A percentile compares a stretch with the other conserved stretches of the same genome.
Conservation (phyloP, 2,888 invertebrate genomes). For the Apotomis betuletana region DNA sequence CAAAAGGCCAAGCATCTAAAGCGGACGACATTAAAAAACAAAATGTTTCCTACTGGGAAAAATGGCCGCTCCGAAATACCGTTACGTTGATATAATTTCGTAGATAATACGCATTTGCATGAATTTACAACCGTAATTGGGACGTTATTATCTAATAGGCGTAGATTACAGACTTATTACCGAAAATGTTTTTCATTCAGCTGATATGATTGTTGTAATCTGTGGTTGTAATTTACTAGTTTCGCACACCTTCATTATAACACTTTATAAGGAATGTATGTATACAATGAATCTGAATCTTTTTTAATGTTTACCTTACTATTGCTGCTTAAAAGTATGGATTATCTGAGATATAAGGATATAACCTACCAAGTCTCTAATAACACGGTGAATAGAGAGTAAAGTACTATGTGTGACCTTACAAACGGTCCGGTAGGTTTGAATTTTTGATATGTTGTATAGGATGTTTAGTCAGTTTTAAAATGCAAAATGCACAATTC, state of each 20-base stretch:
- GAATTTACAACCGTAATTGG: conserved; percentile 34
- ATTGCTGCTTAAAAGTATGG: no score
- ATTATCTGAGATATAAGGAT: no score
- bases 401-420: no score
- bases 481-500: no score
- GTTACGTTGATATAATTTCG: conserved; percentile 26
- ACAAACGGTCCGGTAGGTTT: no score
- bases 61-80: conserved; percentile 11
- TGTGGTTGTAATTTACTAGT: neutral
- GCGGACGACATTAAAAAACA: conserved; percentile 52
- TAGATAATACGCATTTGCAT: conserved; percentile 25
- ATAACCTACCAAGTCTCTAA: no score
- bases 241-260: neutral
- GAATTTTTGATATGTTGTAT: no score
- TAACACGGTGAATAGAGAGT: no score
- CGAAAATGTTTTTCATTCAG: neutral
- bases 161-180: conserved; percentile 16
- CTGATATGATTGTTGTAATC: conserved; percentile 1
- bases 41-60: conserved; percentile 21
- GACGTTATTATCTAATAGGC: conserved; percentile 22
- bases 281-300: neutral
- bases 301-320: no score
- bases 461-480: no score
- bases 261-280: neutral
- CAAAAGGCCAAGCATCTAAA: conserved; percentile 71